Base-by-base conservation (phyloP, 2,888 invertebrate species). In the Megalurothrips usitatus region DNA sequence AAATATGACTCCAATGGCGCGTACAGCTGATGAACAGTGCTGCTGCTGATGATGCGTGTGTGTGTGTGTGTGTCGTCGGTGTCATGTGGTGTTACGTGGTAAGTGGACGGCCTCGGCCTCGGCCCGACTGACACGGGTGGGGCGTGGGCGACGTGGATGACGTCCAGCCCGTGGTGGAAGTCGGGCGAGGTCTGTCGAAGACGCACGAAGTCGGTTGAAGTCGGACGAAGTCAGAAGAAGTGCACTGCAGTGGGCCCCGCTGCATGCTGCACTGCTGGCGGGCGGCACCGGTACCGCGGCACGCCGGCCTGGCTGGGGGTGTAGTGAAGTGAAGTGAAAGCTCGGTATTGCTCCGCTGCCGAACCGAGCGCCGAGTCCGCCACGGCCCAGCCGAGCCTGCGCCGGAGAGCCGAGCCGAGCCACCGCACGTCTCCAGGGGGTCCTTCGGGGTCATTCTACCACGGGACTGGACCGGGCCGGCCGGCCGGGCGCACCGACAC, bases 291-390 rank as follows among this genome's bases (percentile, higher is more conserved):
- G 52, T 12, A 9, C 14, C 6, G 12, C 52, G n/a, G 19, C 58
- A 6, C 19, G 6, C 17, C 58, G 17, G 17, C 58, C 58, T 9
- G 52, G 6, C 52, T 52, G 52, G 58, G 14, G 58, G 19, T 58
- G 58, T n/a, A 58, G 58, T 58, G 14, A 58, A 43, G 58, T 58
- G 58, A 58, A 58, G 58, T 58, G 58, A 58, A 58, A 58, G 58
- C 58, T 58, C 58, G 19, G 17, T 58, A 17, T 17, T 58, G 58
- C 58, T 17, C 19, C 58, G 17, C 19, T 58, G 19, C 34, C 34
- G 34, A 58, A 17, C 58, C 58, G 58, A 17, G 58, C 58, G 58
- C 58, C 58, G 4, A n/a, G 58, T 0, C 58, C 14, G 14, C 1
- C 58, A 11, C 0, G 14, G 17, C 58, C 17, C 14, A n/a, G 19